These are phyloP conservation scores for Eupithecia abbreviata DNA, from an alignment of 2,888 invertebrate genomes.

Conservation along the genomic window DNA sequence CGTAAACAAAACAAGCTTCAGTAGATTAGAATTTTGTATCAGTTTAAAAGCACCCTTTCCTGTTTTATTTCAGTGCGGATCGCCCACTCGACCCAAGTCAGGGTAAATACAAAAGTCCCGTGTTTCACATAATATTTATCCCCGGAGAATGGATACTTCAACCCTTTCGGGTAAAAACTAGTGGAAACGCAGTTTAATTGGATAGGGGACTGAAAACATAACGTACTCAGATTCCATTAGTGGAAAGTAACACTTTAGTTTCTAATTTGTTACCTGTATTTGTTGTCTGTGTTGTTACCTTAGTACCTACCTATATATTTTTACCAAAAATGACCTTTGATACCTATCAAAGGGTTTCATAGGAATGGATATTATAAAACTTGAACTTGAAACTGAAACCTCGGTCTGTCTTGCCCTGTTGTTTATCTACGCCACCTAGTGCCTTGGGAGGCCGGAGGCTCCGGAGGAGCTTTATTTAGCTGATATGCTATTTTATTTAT, in stretches of 20 bases:
- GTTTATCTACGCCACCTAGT: too few species aligned
- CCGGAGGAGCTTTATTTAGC: neutral
- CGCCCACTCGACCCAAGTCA: conserved; percentile 4
- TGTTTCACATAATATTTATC: conserved; percentile 5
- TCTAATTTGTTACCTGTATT: neutral
- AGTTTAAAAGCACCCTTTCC: neutral
- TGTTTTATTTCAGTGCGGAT: neutral
- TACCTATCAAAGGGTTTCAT: too few species aligned
- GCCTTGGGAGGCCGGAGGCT: too few species aligned
- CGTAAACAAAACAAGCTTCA: neutral
- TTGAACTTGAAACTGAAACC: too few species aligned
- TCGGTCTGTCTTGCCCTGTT: too few species aligned
- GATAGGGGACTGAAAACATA: neutral
- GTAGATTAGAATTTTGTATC: neutral
- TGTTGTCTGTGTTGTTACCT: too few species aligned
- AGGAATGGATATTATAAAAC: too few species aligned
- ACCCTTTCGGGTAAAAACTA: conserved; percentile 1
- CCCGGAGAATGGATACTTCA: neutral
- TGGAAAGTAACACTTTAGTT: neutral
- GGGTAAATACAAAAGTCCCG: neutral
- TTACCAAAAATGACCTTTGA: too few species aligned
- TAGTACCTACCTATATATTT: too few species aligned
- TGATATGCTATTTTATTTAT: neutral
- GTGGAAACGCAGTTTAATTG: conserved; percentile 2
- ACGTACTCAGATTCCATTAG: neutral